Evolutionary conservation across 1,140 invertebrate genomes (phyloP), one percentile per base, ranked within the genome.

Genomic region (Wasmannia auropunctata): DNA sequence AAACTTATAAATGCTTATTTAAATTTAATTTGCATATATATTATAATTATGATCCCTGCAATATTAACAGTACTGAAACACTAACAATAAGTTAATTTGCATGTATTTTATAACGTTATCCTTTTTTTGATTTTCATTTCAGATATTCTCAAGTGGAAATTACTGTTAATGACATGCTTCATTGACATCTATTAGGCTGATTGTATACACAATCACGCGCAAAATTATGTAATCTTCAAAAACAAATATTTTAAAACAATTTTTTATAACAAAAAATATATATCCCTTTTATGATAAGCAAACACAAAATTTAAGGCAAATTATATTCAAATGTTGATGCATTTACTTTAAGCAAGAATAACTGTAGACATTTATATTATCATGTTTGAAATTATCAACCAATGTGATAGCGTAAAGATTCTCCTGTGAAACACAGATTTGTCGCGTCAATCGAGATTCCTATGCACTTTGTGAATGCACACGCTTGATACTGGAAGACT

Each of bases 401-500:
- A 22, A 8, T 1, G 14, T 7, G 54, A 74, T 46, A 83, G 51
- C 14, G 16, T 40, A 14, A 81, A 58, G 74, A 8, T 74, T 46
- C 10, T 34, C 6, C 2, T 31, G 6, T 46, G 14, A 58, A 74
- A 37, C 22, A 4, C 11, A 58, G 51, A 74, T 58, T 83, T 74
- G 67, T 81, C 72, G 43, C 8, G 37, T 83, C 79, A 58, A 72
- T 83, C 67, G 51, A 5, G 51, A 83, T 83, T 83, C 25, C 7
- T 37, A 43, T 72, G 67, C 54, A 83, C 19, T 83, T 83, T 31
- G 67, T 58, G 79, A 83, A 58, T 83, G 79, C 25, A 72, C 65
- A 72, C 79, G 67, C 54, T 74, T 83, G 79, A 83, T 83, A 58
- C 79, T 72, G 28, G 79, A 58, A 62, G 62, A 79, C 74, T 62